Base-by-base conservation (phyloP, 2,113 vertebrate genomes). In the Leptobrachium ailaonicum region DNA sequence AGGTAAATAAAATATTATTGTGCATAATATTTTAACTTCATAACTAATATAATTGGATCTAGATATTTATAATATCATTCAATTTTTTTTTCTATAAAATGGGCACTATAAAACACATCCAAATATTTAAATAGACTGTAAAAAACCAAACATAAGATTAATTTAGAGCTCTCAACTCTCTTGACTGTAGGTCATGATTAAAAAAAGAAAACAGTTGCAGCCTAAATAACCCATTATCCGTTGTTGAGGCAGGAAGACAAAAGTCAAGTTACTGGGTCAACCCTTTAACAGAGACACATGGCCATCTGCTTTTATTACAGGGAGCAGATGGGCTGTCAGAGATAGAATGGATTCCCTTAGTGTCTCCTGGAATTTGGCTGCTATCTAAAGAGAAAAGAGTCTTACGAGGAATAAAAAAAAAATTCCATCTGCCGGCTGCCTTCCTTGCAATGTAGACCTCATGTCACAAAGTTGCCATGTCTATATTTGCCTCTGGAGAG, bases 321-420 rank as follows among this genome's bases (percentile, higher is more conserved):
- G 45, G 70, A 56, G 62, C 77, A 80, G 77, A 80, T 80, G 77
- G 77, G 10, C 70, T 67, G 62, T 73, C 50, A 67, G 13, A 73
- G 60, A 53, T 71, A 66, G 72, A 73, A 73, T 80, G 77, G 77
- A 80, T 80, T 80, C 77, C 77, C 77, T 67, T 14, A 80, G 71
- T 80, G 77, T 58, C 71, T 80, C 47, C 50, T 80, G 77, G 77
- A 80, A 80, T 80, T 58, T 73, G 63, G 40, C 63, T 62, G 67
- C 77, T 66, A 50, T 50, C 77, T 80, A 42, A 64, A 80, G 72
- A 44, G 71, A 80, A 80, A 79, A 80, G 71, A 80, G 71, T 41
- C 71, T 80, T 73, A 80, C 8, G 50, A 54, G 76, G 70, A 78
- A 71, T 64, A 47, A 50, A 73, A 79, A 80, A 79, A 62, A 6